A percentile compares a stretch with the other conserved stretches of the same genome.
Conservation (phyloP, 2,888 invertebrate genomes). For the Mimachlamys varia region DNA sequence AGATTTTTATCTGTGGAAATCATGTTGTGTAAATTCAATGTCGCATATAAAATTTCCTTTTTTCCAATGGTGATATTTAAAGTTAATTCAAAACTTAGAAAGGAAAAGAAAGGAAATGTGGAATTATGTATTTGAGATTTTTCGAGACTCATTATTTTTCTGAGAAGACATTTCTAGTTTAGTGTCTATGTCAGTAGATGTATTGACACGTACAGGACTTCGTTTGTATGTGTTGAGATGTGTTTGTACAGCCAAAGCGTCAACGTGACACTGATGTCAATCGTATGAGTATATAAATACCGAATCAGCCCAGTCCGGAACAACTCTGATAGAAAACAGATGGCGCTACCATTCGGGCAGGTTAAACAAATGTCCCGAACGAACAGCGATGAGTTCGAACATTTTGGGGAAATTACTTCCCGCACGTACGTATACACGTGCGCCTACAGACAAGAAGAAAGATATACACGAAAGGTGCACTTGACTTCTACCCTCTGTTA, state of each 20-base stretch:
- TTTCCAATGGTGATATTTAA: too few species aligned
- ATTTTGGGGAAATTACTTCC: background rate
- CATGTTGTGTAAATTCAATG: too few species aligned
- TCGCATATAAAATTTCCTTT: too few species aligned
- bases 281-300: background rate
- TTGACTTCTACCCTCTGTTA: background rate
- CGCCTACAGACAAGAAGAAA: background rate
- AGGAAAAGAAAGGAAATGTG: too few species aligned
- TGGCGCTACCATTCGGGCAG: background rate
- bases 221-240: too few species aligned
- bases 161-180: background rate
- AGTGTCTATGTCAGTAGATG: background rate
- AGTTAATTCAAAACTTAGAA: too few species aligned
- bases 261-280: background rate
- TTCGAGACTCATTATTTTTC: too few species aligned
- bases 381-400: background rate
- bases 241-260: background rate
- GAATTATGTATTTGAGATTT: too few species aligned
- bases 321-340: background rate
- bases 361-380: background rate
- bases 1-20: too few species aligned
- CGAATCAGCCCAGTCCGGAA: background rate
- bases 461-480: background rate
- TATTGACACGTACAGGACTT: too few species aligned
- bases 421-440: background rate